These are phyloP conservation scores for Orchesella flavescens DNA, from an alignment of 2,888 invertebrate species.

Conservation along the genomic window DNA sequence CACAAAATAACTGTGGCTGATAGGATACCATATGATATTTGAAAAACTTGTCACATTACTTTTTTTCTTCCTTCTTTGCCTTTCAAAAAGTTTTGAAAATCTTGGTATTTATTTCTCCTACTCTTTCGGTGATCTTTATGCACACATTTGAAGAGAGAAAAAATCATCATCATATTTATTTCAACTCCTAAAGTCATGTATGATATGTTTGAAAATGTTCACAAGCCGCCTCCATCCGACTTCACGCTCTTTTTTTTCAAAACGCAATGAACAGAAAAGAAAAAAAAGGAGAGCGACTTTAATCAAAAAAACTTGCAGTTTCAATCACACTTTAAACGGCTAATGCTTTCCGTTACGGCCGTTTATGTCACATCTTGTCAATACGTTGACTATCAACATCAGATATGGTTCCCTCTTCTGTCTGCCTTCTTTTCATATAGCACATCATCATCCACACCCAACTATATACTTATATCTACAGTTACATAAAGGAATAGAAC, in stretches of 20 bases:
- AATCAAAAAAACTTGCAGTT: slow-evolving; percentile 42
- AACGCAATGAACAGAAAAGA: neutral
- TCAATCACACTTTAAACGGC: slow-evolving; percentile 58
- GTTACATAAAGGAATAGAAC: neutral
- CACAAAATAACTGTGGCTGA: slow-evolving; percentile 28
- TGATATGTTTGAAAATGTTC: slow-evolving; percentile 39
- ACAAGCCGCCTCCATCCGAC: slow-evolving; percentile 46
- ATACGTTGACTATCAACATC: slow-evolving; percentile 57
- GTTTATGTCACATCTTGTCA: slow-evolving; percentile 64
- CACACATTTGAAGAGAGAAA: too few relatives aligned
- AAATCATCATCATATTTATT: slow-evolving; percentile 22
- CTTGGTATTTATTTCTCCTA: neutral
- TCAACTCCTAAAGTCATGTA: slow-evolving; percentile 34
- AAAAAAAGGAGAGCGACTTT: neutral
- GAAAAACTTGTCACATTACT: slow-evolving; percentile 33
- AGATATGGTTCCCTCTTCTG: neutral
- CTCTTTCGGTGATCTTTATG: neutral
- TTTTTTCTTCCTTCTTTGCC: slow-evolving; percentile 6
- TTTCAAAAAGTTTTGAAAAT: neutral
- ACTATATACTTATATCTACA: neutral
- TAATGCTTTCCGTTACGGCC: slow-evolving; percentile 58
- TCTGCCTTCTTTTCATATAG: neutral
- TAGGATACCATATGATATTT: neutral
- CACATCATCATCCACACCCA: slow-evolving; percentile 10
- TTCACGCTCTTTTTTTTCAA: neutral